Base-by-base conservation (phyloP, 2,113 vertebrate genomes). In the Epinephelus fuscoguttatus region DNA sequence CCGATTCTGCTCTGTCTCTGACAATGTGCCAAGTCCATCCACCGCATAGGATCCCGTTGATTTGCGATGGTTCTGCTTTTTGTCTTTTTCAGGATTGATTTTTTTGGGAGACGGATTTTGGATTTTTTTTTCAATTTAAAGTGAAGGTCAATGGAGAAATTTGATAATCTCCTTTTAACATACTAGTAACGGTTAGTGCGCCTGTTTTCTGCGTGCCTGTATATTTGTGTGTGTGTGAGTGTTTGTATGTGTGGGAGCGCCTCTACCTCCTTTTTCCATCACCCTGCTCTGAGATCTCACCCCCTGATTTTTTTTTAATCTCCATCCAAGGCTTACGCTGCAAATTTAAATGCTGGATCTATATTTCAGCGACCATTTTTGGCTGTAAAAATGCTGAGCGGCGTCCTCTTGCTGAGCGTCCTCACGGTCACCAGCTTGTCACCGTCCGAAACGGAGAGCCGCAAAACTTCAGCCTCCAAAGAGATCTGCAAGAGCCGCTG, bases 401-500 rank as follows among this genome's bases (percentile, higher is more conserved):
- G 97, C 93, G 93, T 97, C 92, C 95, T 98, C 95, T 94, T 99
- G 91, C 96, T 99, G 94, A 97, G 97, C 94, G 95, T 98, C 93
- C 96, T 99, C 91, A 96, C 96, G 88, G 96, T 97, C 95, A 96
- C 96, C 91, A 97, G 97, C 94, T 95, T 98, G 94, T 87, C 95
- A 40, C 96, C 96, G 52, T 96, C 96, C 68, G 94, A 93, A 95
- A 96, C 96, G 47, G 96, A 98, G 93, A 98, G 97, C 96, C 97
- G 97, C 90, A 99, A 98, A 97, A 97, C 96, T 96, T 96, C 97
- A 93, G 77, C 83, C 50, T 92, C 86, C 70, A 98, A 97, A 97
- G 98, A 99, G 93, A 97, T 99, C 95, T 99, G 98, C 96, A 98
- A 97, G 94, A 96, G 93, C 90, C 97, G 97, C 85, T 99, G 98